Base-by-base conservation (phyloP, 2,888 invertebrate genomes). In the Stenodera caucasica region DNA sequence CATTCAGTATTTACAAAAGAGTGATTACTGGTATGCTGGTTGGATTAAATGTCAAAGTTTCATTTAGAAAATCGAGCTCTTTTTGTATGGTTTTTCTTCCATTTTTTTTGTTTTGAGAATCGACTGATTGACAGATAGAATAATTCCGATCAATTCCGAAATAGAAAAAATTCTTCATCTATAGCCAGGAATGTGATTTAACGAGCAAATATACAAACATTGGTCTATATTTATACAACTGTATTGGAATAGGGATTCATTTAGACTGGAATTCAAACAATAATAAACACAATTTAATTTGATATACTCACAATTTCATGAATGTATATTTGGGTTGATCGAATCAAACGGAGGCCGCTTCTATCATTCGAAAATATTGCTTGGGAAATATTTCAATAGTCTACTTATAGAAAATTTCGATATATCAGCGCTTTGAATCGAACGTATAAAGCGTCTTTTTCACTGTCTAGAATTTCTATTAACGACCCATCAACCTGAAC, bases 221-320 rank as follows among this genome's bases (percentile, higher is more conserved):
- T 9, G 18, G 18, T 45, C 45, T 45, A 21, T 45, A 45, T 45
- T 45, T 45, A 45, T 45, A 45, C 45, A 21, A 45, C 45, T 45
- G 45, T 45, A 45, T 18, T 21, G 5, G 21, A 21, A 45, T 18
- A 21, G n/a, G 1, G 45, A 1, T 45, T 45, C 45, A 45, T 45
- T 21, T 45, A 45, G 21, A 45, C 45, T 45, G 45, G 45, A 4
- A 45, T 45, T 21, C 21, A 18, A 45, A 21, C 18, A 45, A 45
- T 45, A 45, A 45, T 45, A 45, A 45, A 45, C 45, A 45, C 18
- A 45, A 45, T 45, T 40, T 21, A 21, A 45, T 45, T 45, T 21
- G 18, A 45, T 45, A 11, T 45, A 45, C 45, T 45, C 21, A 21
- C 21, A 11, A 3, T 37, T 15, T 37, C 21, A 37, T 37, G 9